Percentiles rank a stretch among this genome's conserved stretches.
These are phyloP conservation scores for Oreochromis mossambicus DNA, from an alignment of 2,797 vertebrate genomes.

Conservation along the genomic window DNA sequence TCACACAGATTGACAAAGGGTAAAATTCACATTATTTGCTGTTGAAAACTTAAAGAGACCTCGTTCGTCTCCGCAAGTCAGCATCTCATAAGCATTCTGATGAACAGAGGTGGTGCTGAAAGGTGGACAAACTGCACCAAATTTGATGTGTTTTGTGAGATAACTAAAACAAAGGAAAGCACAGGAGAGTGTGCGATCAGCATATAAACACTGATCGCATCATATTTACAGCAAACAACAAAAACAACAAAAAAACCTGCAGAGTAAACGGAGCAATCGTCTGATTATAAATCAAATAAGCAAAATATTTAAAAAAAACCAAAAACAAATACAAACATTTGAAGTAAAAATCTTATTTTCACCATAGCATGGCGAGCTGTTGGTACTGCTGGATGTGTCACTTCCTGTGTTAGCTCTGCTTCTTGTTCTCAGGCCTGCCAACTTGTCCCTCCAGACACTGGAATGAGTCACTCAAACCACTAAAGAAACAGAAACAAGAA, in stretches of 20 bases:
- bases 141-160: not conserved
- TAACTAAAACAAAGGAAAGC: not conserved
- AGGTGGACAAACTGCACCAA: not conserved
- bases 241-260: rapidly evolving
- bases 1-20: not conserved
- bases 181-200: not conserved
- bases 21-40: not conserved
- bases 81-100: not conserved
- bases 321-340: not conserved
- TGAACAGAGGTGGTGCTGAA: not conserved
- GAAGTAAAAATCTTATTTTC: not conserved
- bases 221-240: not conserved
- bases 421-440: not conserved
- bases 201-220: not conserved
- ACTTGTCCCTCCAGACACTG: not conserved
- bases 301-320: rapidly evolving
- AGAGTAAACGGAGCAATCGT: not conserved
- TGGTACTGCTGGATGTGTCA: not conserved
- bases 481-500: not conserved
- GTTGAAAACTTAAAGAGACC: not conserved
- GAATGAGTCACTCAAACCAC: not conserved
- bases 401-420: not conserved
- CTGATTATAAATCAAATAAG: not conserved
- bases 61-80: not conserved
- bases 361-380: not conserved